Conservation (phyloP, 2,797 vertebrate species). For the Hylomyscus alleni region DNA sequence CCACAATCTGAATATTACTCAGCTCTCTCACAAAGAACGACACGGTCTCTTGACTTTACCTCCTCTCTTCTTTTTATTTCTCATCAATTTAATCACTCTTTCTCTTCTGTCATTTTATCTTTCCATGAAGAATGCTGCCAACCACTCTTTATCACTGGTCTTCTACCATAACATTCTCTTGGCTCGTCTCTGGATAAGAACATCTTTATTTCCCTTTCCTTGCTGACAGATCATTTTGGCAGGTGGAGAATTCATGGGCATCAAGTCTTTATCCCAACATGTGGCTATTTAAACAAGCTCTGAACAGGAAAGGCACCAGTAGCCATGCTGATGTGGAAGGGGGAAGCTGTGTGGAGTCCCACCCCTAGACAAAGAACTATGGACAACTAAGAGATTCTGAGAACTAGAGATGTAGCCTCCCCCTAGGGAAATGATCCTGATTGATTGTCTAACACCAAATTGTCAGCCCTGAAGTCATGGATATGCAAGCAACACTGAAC, state of each 20-base stretch:
- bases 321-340: background rate
- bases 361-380: background rate
- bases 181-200: background rate
- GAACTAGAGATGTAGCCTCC: background rate
- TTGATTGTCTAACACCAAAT: background rate
- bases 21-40: constrained; percentile 1
- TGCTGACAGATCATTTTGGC: constrained; percentile 1
- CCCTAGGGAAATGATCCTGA: background rate
- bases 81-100: background rate
- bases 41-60: background rate
- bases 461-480: background rate
- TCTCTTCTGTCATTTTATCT: background rate
- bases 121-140: background rate
- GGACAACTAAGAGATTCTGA: background rate
- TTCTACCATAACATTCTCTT: background rate
- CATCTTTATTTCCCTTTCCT: background rate
- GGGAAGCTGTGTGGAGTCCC: background rate
- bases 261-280: background rate
- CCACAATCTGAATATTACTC: background rate
- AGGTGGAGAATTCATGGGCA: background rate
- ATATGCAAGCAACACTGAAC: background rate
- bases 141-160: background rate
- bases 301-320: background rate
- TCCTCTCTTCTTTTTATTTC: background rate
- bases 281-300: background rate